Evolutionary conservation across 92 coral and sea anemone species (phyloP).

Genomic region (Pocillopora meandrina): DNA sequence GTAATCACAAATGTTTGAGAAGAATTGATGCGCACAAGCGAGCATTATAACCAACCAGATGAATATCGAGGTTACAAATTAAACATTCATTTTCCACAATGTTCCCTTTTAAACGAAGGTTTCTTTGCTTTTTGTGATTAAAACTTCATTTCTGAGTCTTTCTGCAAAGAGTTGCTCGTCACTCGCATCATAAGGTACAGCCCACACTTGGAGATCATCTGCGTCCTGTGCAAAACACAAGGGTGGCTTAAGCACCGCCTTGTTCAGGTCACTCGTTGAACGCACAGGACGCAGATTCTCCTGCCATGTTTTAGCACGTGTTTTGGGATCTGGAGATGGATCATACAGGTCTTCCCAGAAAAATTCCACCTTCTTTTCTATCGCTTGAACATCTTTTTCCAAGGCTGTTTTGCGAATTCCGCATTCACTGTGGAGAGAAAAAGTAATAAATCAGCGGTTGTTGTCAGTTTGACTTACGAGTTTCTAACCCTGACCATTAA

Average conservation of each 20-base stretch:
- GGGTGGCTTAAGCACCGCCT: constrained; percentile 15
- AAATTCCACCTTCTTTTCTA: not conserved
- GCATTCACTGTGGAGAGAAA: constrained; percentile 19
- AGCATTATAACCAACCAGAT: no score
- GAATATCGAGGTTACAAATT: no score
- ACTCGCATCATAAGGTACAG: not conserved
- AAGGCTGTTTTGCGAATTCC: not conserved
- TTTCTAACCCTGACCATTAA: not conserved
- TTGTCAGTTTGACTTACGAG: not conserved
- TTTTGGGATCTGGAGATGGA: not conserved
- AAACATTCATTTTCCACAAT: not conserved
- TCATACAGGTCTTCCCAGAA: not conserved
- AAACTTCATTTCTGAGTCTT: not conserved
- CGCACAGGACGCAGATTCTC: constrained; percentile 21
- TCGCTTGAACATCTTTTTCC: not conserved
- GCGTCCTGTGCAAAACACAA: not conserved
- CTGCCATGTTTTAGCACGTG: constrained; percentile 2
- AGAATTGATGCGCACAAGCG: no score
- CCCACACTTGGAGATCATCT: not conserved
- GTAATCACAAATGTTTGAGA: no score
- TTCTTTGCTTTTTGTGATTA: not conserved
- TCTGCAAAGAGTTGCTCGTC: not conserved
- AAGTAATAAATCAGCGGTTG: no score
- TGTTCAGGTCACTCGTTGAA: constrained; percentile 6
- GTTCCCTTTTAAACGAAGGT: not conserved